phyloP scores from a whole-genome alignment of 2,797 vertebrate genomes.

The Channallabes apus region DNA sequence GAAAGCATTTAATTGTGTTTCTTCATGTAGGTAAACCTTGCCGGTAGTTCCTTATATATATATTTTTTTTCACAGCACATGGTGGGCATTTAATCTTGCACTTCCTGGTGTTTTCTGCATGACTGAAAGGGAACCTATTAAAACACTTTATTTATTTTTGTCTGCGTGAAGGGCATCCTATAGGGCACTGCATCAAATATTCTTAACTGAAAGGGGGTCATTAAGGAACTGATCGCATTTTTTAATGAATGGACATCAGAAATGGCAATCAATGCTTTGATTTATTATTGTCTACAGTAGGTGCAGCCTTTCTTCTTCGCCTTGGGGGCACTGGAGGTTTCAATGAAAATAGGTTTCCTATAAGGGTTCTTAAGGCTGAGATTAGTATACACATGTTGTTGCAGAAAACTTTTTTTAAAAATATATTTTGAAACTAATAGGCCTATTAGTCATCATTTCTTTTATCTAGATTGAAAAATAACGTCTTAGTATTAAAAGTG shows the following conservation, averaged over 20 bases:
- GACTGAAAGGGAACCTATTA: background rate
- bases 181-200: background rate
- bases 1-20: background rate
- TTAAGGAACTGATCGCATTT: no score
- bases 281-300: background rate
- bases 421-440: background rate
- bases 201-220: background rate
- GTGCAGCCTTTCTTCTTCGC: background rate
- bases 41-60: no score
- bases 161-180: background rate
- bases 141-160: no score
- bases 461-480: background rate
- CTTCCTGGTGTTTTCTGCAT: background rate
- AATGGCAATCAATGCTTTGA: background rate
- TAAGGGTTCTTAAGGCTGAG: background rate
- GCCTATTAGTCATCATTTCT: background rate
- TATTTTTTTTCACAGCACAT: no score
- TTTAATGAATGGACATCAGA: background rate
- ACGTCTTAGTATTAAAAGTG: background rate
- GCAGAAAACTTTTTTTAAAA: background rate
- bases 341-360: background rate
- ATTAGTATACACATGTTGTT: background rate
- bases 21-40: background rate
- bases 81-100: background rate
- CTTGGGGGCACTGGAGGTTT: background rate